Conservation (phyloP, 2,113 vertebrate species). For the Oophaga pumilio region DNA sequence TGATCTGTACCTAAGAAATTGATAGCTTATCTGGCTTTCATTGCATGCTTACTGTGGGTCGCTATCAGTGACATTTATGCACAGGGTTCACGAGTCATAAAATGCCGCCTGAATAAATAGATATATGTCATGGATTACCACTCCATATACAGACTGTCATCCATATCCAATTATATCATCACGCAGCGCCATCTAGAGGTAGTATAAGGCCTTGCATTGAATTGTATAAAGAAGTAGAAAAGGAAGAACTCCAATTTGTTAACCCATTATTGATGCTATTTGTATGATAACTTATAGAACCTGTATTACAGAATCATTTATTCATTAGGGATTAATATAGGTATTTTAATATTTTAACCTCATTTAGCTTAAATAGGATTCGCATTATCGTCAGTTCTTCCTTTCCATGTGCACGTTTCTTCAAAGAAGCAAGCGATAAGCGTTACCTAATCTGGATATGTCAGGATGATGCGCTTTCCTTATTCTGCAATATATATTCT, state of each 20-base stretch:
- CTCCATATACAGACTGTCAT: not conserved
- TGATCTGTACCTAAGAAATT: not conserved
- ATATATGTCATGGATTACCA: not conserved
- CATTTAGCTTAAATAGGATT: no score
- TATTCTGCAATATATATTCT: conserved; percentile 18
- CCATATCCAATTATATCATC: not conserved
- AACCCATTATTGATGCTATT: not conserved
- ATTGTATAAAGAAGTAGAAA: not conserved
- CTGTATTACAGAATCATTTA: not conserved
- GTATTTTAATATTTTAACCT: not conserved
- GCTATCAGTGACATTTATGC: not conserved
- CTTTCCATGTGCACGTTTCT: not conserved
- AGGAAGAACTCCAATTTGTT: not conserved
- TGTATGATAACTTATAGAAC: no score
- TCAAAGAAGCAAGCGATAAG: not conserved
- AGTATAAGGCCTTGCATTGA: not conserved
- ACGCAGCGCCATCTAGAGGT: not conserved
- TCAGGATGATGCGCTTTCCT: conserved; percentile 12
- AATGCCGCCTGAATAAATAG: not conserved
- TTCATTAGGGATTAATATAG: not conserved
- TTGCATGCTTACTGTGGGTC: not conserved
- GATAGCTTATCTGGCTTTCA: not conserved
- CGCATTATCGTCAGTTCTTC: not conserved
- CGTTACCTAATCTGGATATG: not conserved
- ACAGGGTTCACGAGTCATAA: not conserved